A percentile compares a stretch with the other conserved stretches of the same genome.
Conservation (phyloP, 2,888 invertebrate genomes). For the Macaria notata region DNA sequence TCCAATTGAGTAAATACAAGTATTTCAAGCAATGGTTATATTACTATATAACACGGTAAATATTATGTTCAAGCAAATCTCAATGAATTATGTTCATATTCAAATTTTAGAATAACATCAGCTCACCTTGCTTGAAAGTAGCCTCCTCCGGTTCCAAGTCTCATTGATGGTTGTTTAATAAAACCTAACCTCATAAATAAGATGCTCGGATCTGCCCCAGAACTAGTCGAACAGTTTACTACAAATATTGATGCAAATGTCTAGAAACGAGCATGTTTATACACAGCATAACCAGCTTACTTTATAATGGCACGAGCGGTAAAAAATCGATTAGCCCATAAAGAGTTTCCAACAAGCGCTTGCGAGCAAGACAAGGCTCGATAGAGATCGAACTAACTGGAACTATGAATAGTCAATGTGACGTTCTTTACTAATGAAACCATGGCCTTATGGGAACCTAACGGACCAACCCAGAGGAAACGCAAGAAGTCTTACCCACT, state of each 20-base stretch:
- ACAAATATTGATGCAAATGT: slow-evolving; percentile 7
- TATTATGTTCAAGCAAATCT: too few relatives aligned
- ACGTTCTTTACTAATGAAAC: slow-evolving; percentile 6
- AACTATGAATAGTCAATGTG: slow-evolving; percentile 49
- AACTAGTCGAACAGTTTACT: slow-evolving; percentile 1
- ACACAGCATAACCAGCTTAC: slow-evolving; percentile 6
- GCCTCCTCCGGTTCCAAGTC: too few relatives aligned
- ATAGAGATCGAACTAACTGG: slow-evolving; percentile 39
- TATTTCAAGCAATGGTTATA: background rate
- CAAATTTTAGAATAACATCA: too few relatives aligned
- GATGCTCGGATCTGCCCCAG: background rate
- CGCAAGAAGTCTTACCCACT: background rate
- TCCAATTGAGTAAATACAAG: slow-evolving; percentile 7
- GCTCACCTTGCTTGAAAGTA: too few relatives aligned
- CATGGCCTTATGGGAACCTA: slow-evolving; percentile 1
- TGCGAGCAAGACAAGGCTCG: slow-evolving; percentile 21
- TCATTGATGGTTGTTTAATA: too few relatives aligned
- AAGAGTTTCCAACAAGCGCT: slow-evolving; percentile 14
- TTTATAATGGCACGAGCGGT: slow-evolving; percentile 10
- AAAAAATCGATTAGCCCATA: slow-evolving; percentile 19
- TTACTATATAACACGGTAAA: too few relatives aligned
- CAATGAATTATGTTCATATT: too few relatives aligned
- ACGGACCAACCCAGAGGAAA: background rate
- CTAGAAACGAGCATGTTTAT: slow-evolving; percentile 7
- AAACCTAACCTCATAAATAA: too few relatives aligned